phyloP scores from a whole-genome alignment of 2,888 invertebrate genomes.

The Synanthedon myopaeformis region DNA sequence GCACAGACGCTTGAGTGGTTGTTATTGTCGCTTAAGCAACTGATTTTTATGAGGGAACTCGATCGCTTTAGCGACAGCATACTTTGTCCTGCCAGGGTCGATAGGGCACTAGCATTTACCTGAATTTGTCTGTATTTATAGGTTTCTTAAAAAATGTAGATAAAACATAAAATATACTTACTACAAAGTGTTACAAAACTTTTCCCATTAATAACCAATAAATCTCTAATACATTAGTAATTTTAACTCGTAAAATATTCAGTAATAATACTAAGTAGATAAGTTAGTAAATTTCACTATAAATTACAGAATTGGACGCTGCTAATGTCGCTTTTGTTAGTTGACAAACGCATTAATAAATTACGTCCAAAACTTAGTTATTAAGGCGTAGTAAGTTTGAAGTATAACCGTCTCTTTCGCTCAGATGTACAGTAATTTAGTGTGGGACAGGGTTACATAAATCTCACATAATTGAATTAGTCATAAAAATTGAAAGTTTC shows the following conservation, averaged over 20 bases:
- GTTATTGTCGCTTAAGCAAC: too few relatives aligned
- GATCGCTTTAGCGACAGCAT: too few relatives aligned
- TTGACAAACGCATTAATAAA: slow-evolving; percentile 33
- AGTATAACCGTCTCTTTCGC: slow-evolving; percentile 26
- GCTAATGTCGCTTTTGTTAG: slow-evolving; percentile 28
- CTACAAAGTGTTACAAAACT: neutral
- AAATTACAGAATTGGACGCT: slow-evolving; percentile 17
- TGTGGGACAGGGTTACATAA: slow-evolving; percentile 45
- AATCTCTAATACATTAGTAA: neutral
- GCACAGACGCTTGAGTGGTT: too few relatives aligned
- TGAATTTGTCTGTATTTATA: too few relatives aligned
- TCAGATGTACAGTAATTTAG: slow-evolving; percentile 30
- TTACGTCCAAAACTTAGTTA: slow-evolving; percentile 34
- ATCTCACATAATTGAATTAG: slow-evolving; percentile 62
- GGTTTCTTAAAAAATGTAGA: too few relatives aligned
- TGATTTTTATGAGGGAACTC: too few relatives aligned
- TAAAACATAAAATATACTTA: neutral
- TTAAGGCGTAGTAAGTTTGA: slow-evolving; percentile 27
- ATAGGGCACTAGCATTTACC: too few relatives aligned
- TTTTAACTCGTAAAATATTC: slow-evolving; percentile 8
- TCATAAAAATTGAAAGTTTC: slow-evolving; percentile 69
- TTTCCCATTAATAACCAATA: neutral
- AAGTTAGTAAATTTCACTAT: slow-evolving; percentile 3
- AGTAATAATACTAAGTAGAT: slow-evolving; percentile 1
- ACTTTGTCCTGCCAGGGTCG: too few relatives aligned